Conservation (phyloP, 2,888 invertebrate species). For the Acleris laterana region DNA sequence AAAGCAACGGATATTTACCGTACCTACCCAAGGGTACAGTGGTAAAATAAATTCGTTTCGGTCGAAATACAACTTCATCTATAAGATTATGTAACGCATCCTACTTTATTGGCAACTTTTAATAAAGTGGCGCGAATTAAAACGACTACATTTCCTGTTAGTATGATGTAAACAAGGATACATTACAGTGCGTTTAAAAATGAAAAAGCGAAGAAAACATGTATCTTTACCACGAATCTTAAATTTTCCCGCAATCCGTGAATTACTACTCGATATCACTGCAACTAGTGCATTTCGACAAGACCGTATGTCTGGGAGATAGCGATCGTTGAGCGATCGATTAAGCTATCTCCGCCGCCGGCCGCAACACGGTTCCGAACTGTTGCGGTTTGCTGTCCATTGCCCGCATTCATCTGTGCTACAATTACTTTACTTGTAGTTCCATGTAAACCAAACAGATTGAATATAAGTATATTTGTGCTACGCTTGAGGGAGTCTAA, state of each 20-base stretch:
- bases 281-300: slow-evolving; percentile 38
- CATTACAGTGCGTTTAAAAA: no score
- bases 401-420: slow-evolving; percentile 62
- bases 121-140: no score
- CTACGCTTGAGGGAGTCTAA: slow-evolving; percentile 38
- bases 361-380: slow-evolving; percentile 69
- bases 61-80: no score
- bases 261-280: not conserved
- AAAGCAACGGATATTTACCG: no score
- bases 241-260: not conserved
- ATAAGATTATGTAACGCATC: no score
- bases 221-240: not conserved
- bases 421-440: slow-evolving; percentile 54
- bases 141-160: no score
- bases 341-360: slow-evolving; percentile 61
- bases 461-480: slow-evolving; percentile 44
- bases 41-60: no score
- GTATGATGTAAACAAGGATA: no score
- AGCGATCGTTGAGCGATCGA: slow-evolving; percentile 59
- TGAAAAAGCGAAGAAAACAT: no score
- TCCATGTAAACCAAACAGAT: slow-evolving; percentile 55
- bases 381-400: slow-evolving; percentile 70
- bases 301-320: slow-evolving; percentile 47
- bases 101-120: no score
- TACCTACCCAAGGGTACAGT: no score